Evolutionary conservation across 2,888 invertebrate genomes (phyloP), one percentile per base, ranked within the genome.

Genomic region (Brachycybe producta): DNA sequence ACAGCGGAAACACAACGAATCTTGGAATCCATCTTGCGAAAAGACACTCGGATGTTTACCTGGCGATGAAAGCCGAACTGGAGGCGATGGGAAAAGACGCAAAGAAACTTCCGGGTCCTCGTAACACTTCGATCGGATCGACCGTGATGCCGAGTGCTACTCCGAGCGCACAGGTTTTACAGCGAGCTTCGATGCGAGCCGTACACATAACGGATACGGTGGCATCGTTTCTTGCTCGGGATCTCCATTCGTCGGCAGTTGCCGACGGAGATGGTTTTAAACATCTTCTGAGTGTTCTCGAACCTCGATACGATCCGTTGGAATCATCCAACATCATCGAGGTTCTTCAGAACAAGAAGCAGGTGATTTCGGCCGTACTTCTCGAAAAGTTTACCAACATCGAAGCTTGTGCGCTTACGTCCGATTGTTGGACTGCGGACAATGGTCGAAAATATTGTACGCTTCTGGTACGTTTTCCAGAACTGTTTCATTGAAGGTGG

Each of bases 1-100:
- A 44, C 45, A 44, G 45, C 17, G 45, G 45, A 5, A 44, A 44
- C 36, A 44, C 45, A 8, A 44, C 45, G 13, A 44, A 44, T 35
- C 34, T 44, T 7, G 30, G 45, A 8, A 44, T 44, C 36, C 45
- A 44, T 17, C 17, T 44, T 7, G 45, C 45, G 13, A 44, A 44
- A 19, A 8, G 19, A 15, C 45, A 44, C 19, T 19, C 45, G 8
- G 45, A 44, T 13, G 19, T 38, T 7, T 40, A 40, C 23, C 30
- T 41, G 5, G 11, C 11, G 5, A 44, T 44, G 36, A 44, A 44
- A 19, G 38, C 45, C 5, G 45, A 44, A 19, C 17, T 44, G 34
- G 45, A 44, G 8, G 45, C 8, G 36, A 8, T 36, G 7, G 45
- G 45, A 5, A 11, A 7, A 7, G 17, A 8, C 8, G n/a, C 38